Evolutionary conservation across 2,113 vertebrate species (phyloP).

Genomic region (Larimichthys polyactis): DNA sequence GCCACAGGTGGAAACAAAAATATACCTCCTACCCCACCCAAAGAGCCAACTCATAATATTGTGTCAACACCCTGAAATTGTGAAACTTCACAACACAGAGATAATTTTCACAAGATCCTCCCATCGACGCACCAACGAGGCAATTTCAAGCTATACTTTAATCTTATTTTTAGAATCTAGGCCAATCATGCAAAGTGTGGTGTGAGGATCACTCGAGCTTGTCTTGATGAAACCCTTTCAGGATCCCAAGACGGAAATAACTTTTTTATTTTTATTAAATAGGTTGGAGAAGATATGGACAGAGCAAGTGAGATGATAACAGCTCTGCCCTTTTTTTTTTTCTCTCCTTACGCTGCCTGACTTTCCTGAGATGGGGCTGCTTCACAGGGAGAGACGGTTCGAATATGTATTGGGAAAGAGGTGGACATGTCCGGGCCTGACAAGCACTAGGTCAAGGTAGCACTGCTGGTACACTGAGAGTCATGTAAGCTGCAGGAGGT

Average conservation of each 20-base stretch:
- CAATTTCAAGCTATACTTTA: slow-evolving; percentile 43
- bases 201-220: slow-evolving; percentile 51
- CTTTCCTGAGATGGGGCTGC: slow-evolving; percentile 16
- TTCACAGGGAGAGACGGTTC: slow-evolving; percentile 33
- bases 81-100: slow-evolving; percentile 20
- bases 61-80: slow-evolving; percentile 57
- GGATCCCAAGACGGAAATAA: slow-evolving; percentile 63
- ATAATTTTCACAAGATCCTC: too few relatives aligned
- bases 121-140: not conserved
- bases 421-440: slow-evolving; percentile 62
- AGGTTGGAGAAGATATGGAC: slow-evolving; percentile 43
- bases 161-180: slow-evolving; percentile 64
- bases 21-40: slow-evolving; percentile 68
- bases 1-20: slow-evolving; percentile 76
- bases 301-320: slow-evolving; percentile 36
- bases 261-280: slow-evolving; percentile 57
- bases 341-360: not conserved
- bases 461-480: not conserved
- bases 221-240: slow-evolving; percentile 43
- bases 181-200: slow-evolving; percentile 60
- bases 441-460: slow-evolving; percentile 52
- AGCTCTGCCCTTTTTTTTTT: not conserved
- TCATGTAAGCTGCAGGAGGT: not conserved
- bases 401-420: slow-evolving; percentile 14
- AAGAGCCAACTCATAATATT: slow-evolving; percentile 56